phyloP scores from a whole-genome alignment of 2,113 vertebrate genomes.

The Melospiza georgiana region DNA sequence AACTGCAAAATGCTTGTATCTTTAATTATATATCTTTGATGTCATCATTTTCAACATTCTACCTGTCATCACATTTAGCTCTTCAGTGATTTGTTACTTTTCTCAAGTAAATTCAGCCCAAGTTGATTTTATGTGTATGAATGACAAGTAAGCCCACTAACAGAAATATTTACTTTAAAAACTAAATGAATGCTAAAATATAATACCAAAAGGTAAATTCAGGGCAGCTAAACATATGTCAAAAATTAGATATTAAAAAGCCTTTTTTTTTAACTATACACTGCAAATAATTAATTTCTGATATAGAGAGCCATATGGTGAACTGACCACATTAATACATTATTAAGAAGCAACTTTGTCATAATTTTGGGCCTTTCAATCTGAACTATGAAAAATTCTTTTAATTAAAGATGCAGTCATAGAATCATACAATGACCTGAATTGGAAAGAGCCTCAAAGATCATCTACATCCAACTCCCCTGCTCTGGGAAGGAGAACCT shows the following conservation, averaged over 20 bases:
- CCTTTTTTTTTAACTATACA: neutral
- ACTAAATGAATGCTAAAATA: neutral
- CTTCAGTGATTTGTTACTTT: neutral
- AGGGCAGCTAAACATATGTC: neutral
- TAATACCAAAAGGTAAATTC: neutral
- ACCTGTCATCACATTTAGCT: neutral
- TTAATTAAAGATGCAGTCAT: neutral
- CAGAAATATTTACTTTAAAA: neutral
- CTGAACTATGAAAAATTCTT: neutral
- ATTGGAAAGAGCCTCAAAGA: neutral
- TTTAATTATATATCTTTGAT: neutral
- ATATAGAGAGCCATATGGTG: neutral
- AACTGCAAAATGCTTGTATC: neutral
- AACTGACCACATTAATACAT: neutral
- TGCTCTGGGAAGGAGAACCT: neutral
- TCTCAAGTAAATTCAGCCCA: neutral
- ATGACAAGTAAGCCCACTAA: neutral
- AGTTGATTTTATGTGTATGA: neutral
- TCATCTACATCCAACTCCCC: fast-evolving
- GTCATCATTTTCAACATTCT: neutral
- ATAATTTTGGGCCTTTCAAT: neutral
- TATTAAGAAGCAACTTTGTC: neutral
- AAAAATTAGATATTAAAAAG: neutral
- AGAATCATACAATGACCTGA: neutral
- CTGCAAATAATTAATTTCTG: neutral